Conservation (phyloP, 2,888 invertebrate species). For the Himalopsyche tibetana region DNA sequence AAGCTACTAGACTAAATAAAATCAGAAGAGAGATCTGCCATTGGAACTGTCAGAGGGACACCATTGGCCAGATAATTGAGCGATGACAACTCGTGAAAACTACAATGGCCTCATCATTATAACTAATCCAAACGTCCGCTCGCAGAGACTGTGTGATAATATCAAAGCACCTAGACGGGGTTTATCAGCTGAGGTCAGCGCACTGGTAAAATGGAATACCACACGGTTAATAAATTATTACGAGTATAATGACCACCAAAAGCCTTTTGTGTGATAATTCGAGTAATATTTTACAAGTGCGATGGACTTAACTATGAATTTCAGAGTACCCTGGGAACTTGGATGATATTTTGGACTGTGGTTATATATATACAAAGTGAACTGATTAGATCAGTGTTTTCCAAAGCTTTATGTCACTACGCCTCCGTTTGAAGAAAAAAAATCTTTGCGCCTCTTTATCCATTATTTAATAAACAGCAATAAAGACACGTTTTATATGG, state of each 20-base stretch:
- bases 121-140: slow-evolving; percentile 11
- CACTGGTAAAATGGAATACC: slow-evolving; percentile 37
- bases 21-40: slow-evolving; percentile 1
- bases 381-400: too few species aligned
- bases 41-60: slow-evolving; percentile 14
- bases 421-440: too few species aligned
- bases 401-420: too few species aligned
- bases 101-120: slow-evolving; percentile 34
- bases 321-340: slow-evolving; percentile 5
- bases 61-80: slow-evolving; percentile 16
- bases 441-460: too few species aligned
- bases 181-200: slow-evolving; percentile 39
- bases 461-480: too few species aligned
- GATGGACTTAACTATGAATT: slow-evolving; percentile 11
- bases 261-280: slow-evolving; percentile 12
- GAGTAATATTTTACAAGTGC: slow-evolving; percentile 31
- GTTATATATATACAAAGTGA: too few species aligned
- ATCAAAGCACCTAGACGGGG: not conserved
- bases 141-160: slow-evolving; percentile 39
- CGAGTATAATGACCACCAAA: slow-evolving; percentile 35
- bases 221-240: slow-evolving; percentile 38
- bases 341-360: too few species aligned
- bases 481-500: too few species aligned
- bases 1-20: not conserved
- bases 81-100: slow-evolving; percentile 31